A percentile compares a stretch with the other conserved stretches of the same genome.
Evolutionary conservation across 2,888 invertebrate genomes (phyloP).

Genomic region (Cheilosia grossa): DNA sequence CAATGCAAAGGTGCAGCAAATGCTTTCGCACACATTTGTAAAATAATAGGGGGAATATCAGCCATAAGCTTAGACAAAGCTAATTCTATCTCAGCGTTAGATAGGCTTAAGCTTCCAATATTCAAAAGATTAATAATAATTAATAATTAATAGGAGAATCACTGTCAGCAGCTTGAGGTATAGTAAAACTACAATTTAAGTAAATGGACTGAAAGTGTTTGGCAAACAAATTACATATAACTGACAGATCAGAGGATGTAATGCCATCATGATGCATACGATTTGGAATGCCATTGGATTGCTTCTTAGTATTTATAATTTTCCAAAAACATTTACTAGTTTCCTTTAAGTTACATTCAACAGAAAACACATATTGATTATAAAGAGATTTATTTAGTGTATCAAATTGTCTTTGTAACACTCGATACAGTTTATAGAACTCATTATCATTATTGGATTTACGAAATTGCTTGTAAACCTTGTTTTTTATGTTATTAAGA

Average conservation of each 20-base stretch:
- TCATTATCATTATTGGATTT: not conserved
- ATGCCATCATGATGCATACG: not conserved
- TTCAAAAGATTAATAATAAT: not conserved
- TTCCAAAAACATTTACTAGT: not conserved
- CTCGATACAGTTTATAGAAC: not conserved
- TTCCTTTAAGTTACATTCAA: not conserved
- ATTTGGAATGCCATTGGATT: not conserved
- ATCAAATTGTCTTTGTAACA: not conserved
- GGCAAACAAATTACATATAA: slow-evolving; percentile 1
- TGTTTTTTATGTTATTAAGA: not conserved
- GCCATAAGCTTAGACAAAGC: not conserved
- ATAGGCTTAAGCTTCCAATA: not conserved
- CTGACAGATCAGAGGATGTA: not conserved
- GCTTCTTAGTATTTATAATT: not conserved
- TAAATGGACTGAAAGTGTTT: not conserved
- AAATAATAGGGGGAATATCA: too few relatives aligned
- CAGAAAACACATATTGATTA: not conserved
- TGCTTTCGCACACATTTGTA: too few relatives aligned
- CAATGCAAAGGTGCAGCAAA: too few relatives aligned
- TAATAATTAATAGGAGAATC: too few relatives aligned
- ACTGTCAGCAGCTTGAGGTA: not conserved
- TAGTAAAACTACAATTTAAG: not conserved
- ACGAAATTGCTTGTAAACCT: slow-evolving; percentile 13
- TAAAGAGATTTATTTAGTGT: not conserved
- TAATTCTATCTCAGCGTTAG: not conserved